These are phyloP conservation scores for Chiloscyllium plagiosum DNA, from an alignment of 2,113 vertebrate genomes.

Conservation along the genomic window DNA sequence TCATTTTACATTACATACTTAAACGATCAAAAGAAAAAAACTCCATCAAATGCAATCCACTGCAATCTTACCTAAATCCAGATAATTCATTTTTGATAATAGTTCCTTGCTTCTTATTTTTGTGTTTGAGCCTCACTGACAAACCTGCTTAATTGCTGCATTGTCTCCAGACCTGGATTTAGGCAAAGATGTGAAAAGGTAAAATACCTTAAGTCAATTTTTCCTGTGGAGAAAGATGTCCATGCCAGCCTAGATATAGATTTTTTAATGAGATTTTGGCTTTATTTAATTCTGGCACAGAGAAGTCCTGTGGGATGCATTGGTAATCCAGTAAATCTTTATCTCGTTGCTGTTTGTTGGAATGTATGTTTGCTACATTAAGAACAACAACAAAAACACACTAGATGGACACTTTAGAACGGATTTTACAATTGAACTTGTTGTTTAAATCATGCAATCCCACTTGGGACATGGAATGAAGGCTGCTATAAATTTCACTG, in stretches of 20 bases:
- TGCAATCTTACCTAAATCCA: neutral
- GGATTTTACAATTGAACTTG: neutral
- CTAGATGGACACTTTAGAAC: neutral
- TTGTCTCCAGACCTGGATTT: neutral
- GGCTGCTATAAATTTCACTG: neutral
- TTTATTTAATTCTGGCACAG: neutral
- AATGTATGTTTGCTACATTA: neutral
- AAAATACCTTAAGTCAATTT: neutral
- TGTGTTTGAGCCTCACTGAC: neutral
- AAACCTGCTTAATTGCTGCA: neutral
- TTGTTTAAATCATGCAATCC: neutral
- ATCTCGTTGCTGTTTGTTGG: neutral
- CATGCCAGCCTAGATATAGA: neutral
- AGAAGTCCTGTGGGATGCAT: neutral
- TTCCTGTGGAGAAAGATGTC: neutral
- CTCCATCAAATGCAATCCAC: neutral
- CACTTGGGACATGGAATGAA: neutral
- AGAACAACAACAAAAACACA: neutral
- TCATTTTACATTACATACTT: conserved; percentile 11
- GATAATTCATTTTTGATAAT: neutral
- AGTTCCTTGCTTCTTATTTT: neutral
- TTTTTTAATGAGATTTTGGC: conserved; percentile 26
- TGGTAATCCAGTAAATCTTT: neutral
- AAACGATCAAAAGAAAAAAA: neutral
- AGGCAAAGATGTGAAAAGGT: conserved; percentile 6